Evolutionary conservation across 1,140 invertebrate species (phyloP).

Genomic region (Tribolium madens): DNA sequence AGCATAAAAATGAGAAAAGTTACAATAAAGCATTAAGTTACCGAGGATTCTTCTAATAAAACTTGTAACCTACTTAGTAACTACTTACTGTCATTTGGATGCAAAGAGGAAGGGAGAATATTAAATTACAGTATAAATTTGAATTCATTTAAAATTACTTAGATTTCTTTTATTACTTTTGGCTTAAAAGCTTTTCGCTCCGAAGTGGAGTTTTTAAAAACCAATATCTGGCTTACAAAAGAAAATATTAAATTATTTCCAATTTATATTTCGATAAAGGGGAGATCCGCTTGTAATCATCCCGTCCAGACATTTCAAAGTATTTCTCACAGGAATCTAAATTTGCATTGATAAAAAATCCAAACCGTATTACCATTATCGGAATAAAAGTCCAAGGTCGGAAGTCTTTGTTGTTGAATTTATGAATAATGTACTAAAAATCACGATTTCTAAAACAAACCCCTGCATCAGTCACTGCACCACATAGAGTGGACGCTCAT

Average conservation of each 20-base stretch:
- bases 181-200: slow-evolving; percentile 38
- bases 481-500: background rate
- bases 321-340: slow-evolving; percentile 11
- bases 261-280: slow-evolving; percentile 38
- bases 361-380: slow-evolving; percentile 22
- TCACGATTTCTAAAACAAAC: too few relatives aligned
- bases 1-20: slow-evolving; percentile 49
- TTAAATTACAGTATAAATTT: slow-evolving; percentile 50
- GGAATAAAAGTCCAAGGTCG: background rate
- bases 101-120: slow-evolving; percentile 46
- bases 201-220: slow-evolving; percentile 26
- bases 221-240: slow-evolving; percentile 30
- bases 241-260: slow-evolving; percentile 37
- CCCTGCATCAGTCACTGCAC: background rate
- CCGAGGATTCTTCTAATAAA: slow-evolving; percentile 42
- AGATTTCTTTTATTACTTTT: slow-evolving; percentile 50
- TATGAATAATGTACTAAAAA: background rate
- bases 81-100: slow-evolving; percentile 49
- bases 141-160: slow-evolving; percentile 49
- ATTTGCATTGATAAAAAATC: slow-evolving; percentile 20
- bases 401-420: background rate
- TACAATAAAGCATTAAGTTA: slow-evolving; percentile 40
- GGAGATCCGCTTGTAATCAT: slow-evolving; percentile 25
- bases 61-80: slow-evolving; percentile 49
- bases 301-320: slow-evolving; percentile 5